These are phyloP conservation scores for Archips xylosteana DNA, from an alignment of 2,888 invertebrate genomes.

Conservation along the genomic window DNA sequence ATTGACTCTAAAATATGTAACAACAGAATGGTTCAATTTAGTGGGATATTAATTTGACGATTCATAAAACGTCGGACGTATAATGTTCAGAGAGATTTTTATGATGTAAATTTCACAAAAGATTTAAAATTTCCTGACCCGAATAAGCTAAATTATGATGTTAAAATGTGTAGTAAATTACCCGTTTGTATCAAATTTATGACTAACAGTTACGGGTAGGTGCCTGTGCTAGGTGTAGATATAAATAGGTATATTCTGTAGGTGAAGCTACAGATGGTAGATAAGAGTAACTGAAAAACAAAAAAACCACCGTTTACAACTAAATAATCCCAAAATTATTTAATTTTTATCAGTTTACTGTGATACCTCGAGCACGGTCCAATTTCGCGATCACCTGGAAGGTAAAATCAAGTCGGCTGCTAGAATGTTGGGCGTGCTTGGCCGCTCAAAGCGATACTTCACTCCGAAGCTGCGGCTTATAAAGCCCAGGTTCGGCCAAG, in stretches of 20 bases:
- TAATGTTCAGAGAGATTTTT: conserved; percentile 56
- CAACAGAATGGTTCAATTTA: conserved; percentile 55
- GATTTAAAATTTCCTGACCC: conserved; percentile 71
- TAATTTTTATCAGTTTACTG: too few species aligned
- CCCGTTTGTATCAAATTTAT: not conserved
- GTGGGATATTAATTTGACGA: conserved; percentile 70
- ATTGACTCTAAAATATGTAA: conserved; percentile 16
- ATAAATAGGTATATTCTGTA: not conserved
- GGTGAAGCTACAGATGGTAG: not conserved
- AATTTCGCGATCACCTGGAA: too few species aligned
- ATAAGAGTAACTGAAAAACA: not conserved
- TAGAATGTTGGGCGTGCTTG: too few species aligned
- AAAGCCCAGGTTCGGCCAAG: too few species aligned
- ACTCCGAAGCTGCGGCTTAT: too few species aligned
- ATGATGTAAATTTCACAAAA: conserved; percentile 60
- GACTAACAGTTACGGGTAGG: not conserved
- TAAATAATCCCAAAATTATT: too few species aligned
- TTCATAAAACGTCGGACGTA: conserved; percentile 62
- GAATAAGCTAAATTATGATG: conserved; percentile 53
- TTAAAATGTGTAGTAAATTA: conserved; percentile 28
- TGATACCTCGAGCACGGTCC: too few species aligned
- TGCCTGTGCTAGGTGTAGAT: not conserved
- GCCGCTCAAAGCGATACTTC: too few species aligned
- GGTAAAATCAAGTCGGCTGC: too few species aligned
- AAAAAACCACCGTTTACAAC: too few species aligned